Evolutionary conservation across 2,888 invertebrate species (phyloP).

Genomic region (Phoenoteleia sp.): DNA sequence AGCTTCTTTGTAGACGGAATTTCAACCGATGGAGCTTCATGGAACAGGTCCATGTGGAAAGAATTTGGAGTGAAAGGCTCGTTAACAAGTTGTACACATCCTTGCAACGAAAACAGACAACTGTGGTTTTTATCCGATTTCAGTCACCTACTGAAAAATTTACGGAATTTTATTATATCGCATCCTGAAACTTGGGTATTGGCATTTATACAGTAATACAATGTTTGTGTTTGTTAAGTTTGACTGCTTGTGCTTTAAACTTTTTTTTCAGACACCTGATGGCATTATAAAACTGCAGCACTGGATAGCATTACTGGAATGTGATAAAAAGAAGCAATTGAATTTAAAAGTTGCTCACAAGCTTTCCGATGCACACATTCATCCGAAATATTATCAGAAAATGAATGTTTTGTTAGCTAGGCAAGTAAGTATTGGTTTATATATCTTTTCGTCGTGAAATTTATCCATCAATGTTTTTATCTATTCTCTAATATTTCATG

Average conservation of each 20-base stretch:
- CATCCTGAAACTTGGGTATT: constrained; percentile 43
- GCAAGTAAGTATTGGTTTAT: constrained; percentile 26
- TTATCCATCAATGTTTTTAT: too few species aligned
- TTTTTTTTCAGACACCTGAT: constrained; percentile 69
- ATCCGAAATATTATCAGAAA: constrained; percentile 54
- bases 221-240: too few species aligned
- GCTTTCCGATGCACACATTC: constrained; percentile 51
- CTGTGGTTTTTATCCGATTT: constrained; percentile 55
- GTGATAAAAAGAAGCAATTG: constrained; percentile 27
- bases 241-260: too few species aligned
- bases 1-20: constrained; percentile 72
- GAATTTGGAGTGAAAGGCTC: constrained; percentile 25
- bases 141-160: constrained; percentile 51
- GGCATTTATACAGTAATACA: background rate
- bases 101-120: constrained; percentile 26
- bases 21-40: constrained; percentile 74
- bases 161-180: constrained; percentile 36
- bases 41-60: constrained; percentile 67
- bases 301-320: constrained; percentile 57
- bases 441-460: too few species aligned
- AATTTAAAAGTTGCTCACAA: constrained; percentile 61
- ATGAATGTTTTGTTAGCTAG: constrained; percentile 47
- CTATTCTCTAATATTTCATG: background rate
- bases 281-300: constrained; percentile 64
- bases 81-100: constrained; percentile 23